These are phyloP conservation scores for Dryomyza anilis DNA, from an alignment of 2,888 invertebrate species.

Conservation along the genomic window DNA sequence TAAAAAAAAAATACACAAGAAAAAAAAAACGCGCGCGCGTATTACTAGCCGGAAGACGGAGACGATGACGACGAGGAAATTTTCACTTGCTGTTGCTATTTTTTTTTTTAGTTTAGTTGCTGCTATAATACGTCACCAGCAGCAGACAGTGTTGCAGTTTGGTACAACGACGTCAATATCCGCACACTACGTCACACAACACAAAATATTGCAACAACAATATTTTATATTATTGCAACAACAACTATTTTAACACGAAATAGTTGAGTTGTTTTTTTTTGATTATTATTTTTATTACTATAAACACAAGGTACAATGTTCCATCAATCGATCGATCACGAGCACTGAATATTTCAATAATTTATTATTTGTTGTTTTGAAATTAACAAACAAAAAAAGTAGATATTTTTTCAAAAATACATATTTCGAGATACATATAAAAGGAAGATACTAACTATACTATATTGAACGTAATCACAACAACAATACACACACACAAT, in stretches of 20 bases:
- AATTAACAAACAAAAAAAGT: background rate
- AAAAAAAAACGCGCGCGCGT: background rate
- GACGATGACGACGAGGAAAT: background rate
- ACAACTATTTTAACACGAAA: background rate
- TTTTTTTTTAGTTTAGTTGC: too few species aligned
- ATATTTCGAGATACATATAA: background rate
- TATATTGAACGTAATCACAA: too few species aligned
- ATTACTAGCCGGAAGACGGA: background rate
- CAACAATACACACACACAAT: background rate
- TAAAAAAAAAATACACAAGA: too few species aligned
- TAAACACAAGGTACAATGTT: conserved; percentile 1
- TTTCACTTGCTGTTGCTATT: too few species aligned
- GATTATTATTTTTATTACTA: too few species aligned
- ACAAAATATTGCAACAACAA: conserved; percentile 4
- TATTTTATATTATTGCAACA: conserved; percentile 1
- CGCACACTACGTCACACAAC: conserved; percentile 1
- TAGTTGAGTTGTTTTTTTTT: too few species aligned
- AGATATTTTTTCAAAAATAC: background rate
- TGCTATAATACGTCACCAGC: background rate
- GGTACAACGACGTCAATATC: background rate
- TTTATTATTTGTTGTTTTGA: conserved; percentile 5
- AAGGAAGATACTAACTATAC: too few species aligned
- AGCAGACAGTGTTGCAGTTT: background rate
- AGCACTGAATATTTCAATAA: conserved; percentile 7
- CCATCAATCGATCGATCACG: conserved; percentile 14